Conservation (phyloP, 2,113 vertebrate species). For the Gallinago media region DNA sequence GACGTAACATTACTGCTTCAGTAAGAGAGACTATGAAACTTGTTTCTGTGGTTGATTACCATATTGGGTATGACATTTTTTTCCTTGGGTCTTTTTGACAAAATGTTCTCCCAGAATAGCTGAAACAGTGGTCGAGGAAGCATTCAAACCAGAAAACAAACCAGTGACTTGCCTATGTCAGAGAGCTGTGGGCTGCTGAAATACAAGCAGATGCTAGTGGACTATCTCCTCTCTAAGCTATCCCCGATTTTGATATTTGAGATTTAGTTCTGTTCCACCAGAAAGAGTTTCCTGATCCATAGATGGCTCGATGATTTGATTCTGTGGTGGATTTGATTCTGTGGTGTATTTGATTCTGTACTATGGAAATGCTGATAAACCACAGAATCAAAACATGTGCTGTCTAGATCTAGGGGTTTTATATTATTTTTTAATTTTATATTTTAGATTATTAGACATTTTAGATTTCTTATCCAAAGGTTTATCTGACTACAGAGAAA, state of each 20-base stretch:
- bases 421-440: neutral
- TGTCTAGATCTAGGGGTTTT: fast-evolving
- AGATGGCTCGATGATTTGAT: neutral
- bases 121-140: neutral
- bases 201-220: neutral
- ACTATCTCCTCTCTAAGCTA: neutral
- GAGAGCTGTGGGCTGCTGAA: neutral
- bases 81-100: neutral
- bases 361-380: neutral
- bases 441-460: neutral
- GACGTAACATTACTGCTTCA: neutral
- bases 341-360: neutral
- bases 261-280: neutral
- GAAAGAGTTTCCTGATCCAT: neutral
- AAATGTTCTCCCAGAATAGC: neutral
- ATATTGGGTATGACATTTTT: neutral
- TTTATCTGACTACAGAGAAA: neutral
- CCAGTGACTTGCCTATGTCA: neutral
- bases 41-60: neutral
- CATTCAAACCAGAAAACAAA: neutral
- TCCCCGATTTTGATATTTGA: neutral
- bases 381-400: neutral
- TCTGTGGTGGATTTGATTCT: neutral
- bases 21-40: neutral
- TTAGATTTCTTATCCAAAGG: neutral